Evolutionary conservation across 2,888 invertebrate species (phyloP).

Genomic region (Bombyx huttoni): DNA sequence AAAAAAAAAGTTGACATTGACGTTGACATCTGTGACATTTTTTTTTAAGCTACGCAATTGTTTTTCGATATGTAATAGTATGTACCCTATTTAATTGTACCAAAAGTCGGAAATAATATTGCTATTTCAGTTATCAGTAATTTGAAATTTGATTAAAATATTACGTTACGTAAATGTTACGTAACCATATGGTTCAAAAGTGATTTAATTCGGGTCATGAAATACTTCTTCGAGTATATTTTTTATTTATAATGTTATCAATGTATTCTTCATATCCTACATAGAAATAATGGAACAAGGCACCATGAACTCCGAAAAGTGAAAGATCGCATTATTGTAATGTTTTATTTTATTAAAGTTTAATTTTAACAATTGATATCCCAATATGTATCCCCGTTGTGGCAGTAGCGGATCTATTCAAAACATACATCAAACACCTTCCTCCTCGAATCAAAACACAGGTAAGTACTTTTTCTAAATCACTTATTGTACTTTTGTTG

Average conservation of each 20-base stretch:
- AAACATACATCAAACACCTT: conserved; percentile 81
- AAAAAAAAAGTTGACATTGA: no score
- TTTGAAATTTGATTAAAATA: no score
- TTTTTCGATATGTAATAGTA: no score
- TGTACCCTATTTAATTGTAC: no score
- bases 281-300: conserved; percentile 3
- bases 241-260: conserved; percentile 2
- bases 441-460: conserved; percentile 85
- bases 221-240: neutral
- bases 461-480: conserved; percentile 36
- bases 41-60: no score
- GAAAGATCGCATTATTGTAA: neutral
- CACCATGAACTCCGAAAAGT: neutral
- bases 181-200: neutral
- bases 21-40: no score
- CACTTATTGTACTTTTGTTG: no score
- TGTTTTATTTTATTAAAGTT: neutral
- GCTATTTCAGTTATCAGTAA: no score
- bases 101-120: no score
- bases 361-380: neutral
- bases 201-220: neutral
- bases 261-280: conserved; percentile 1
- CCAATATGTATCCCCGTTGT: conserved; percentile 77
- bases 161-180: no score
- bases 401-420: conserved; percentile 85